A percentile compares a stretch with the other conserved stretches of the same genome.
Evolutionary conservation across 2,113 vertebrate species (phyloP).

Genomic region (Rhagologus leucostigma): DNA sequence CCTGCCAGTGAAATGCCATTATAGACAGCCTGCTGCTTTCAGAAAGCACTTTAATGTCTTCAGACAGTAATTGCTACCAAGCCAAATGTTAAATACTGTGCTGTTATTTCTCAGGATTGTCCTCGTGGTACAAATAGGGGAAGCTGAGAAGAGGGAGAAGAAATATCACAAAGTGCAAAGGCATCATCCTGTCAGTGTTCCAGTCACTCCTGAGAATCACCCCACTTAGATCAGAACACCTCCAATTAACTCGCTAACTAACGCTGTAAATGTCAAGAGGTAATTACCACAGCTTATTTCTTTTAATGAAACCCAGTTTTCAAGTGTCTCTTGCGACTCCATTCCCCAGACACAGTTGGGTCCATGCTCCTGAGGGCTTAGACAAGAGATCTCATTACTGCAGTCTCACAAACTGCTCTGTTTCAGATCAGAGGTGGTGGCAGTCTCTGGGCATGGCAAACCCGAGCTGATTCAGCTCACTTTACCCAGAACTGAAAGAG

Average conservation of each 20-base stretch:
- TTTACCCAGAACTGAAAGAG: not conserved
- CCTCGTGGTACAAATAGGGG: not conserved
- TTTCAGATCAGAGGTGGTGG: not conserved
- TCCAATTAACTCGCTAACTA: slow-evolving; percentile 16
- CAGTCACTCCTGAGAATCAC: not conserved
- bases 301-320: not conserved
- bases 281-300: not conserved
- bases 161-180: not conserved
- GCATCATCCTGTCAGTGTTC: not conserved
- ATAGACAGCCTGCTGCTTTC: not conserved
- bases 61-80: not conserved
- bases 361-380: not conserved
- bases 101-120: not conserved
- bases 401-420: not conserved
- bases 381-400: not conserved
- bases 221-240: not conserved
- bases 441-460: not conserved
- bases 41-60: not conserved
- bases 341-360: not conserved
- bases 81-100: slow-evolving; percentile 7
- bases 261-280: not conserved
- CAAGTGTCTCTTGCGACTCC: not conserved
- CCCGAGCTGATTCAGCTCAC: not conserved
- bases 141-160: not conserved
- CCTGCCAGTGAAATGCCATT: not conserved